Base-by-base conservation (phyloP, 1,140 invertebrate genomes). In the Cydia pomonella region DNA sequence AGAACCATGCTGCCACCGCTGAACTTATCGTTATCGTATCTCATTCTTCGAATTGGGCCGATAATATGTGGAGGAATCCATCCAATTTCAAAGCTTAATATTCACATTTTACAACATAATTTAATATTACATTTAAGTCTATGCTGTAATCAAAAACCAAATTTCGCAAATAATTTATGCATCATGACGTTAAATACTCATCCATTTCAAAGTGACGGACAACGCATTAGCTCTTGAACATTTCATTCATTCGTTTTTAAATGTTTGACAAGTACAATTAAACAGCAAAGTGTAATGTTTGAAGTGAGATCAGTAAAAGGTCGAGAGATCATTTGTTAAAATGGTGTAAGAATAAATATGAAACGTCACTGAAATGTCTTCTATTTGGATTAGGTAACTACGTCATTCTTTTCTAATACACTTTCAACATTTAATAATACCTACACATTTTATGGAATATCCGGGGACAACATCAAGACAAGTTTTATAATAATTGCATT, bases 191-290 rank as follows among this genome's bases (percentile, higher is more conserved):
- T 38, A 38, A 18, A 69, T 16, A 18, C 64, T 59, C 64, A 33
- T 33, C 64, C 64, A 73, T 82, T 77, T 82, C 79, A 82, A 77
- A 78, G 33, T 82, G 84, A 85, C 81, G 80, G 84, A 85, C 84
- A 85, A 77, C 71, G 77, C 84, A 83, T 82, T 81, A 77, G 78
- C 38, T 76, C 77, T 78, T 69, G 29, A 33, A 69, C 53, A 59
- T 59, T 73, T 73, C 76, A 76, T 76, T 81, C 71, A 75, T 77
- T 53, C 73, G 76, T 77, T 82, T 78, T 82, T 75, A 71, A 62
- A 38, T 71, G 59, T 59, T 75, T 69, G 71, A 75, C 23, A 69
- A 33, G 64, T 69, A 69, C 64, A 69, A 69, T 69, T 69, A 69
- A 69, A 69, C 27, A 69, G 64, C 64, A 69, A 33, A 69, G 64